Evolutionary conservation across 2,797 vertebrate genomes (phyloP).

Genomic region (Taenioides sp.): DNA sequence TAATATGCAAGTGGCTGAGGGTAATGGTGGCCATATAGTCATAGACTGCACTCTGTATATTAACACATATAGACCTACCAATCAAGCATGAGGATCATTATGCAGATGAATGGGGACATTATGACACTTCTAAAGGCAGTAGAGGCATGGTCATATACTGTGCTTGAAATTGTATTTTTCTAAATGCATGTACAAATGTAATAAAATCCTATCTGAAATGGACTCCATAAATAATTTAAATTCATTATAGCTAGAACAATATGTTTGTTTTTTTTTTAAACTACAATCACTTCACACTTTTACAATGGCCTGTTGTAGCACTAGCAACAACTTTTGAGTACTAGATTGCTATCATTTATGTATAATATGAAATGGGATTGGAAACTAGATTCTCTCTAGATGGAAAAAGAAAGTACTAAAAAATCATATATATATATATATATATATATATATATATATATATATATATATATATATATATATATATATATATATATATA

Average conservation of each 20-base stretch:
- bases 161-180: background rate
- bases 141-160: background rate
- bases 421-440: too few relatives aligned
- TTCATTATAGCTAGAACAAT: background rate
- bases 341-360: too few relatives aligned
- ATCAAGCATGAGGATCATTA: background rate
- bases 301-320: background rate
- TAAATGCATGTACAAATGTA: background rate
- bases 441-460: too few relatives aligned
- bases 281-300: background rate
- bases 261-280: background rate
- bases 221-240: background rate
- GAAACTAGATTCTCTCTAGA: too few relatives aligned
- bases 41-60: slow-evolving; percentile 1
- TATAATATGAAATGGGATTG: too few relatives aligned
- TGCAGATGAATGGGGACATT: background rate
- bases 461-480: too few relatives aligned
- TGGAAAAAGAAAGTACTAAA: too few relatives aligned
- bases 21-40: slow-evolving; percentile 5
- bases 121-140: background rate
- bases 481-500: too few relatives aligned
- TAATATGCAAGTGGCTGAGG: slow-evolving; percentile 8
- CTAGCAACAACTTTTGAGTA: too few relatives aligned
- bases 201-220: too few relatives aligned
- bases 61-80: background rate